Percentiles rank a stretch among this genome's conserved stretches.
These are phyloP conservation scores for Chionoecetes opilio DNA, from an alignment of 1,140 invertebrate genomes.

Conservation along the genomic window DNA sequence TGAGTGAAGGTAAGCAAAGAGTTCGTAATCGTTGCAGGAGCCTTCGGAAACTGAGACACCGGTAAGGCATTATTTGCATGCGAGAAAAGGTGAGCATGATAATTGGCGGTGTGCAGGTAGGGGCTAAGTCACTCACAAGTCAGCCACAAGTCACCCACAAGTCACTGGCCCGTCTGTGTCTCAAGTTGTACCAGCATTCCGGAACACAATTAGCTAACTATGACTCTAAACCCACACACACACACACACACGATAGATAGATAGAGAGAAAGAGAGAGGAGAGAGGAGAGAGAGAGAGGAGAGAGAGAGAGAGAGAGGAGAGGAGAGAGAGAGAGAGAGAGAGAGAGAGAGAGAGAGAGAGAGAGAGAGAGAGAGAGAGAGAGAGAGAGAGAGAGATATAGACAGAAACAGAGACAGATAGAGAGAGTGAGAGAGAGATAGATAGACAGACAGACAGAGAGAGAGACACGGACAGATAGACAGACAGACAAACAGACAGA, in stretches of 20 bases:
- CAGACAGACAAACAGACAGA: too few relatives aligned
- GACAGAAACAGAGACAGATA: background rate
- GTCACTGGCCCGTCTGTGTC: background rate
- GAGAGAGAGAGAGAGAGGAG: background rate
- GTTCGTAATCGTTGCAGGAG: background rate
- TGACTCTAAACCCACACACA: background rate
- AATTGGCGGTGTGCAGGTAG: background rate
- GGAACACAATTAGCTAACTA: background rate
- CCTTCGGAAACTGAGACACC: background rate
- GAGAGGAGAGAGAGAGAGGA: too few relatives aligned
- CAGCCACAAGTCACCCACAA: too few relatives aligned
- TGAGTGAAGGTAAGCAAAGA: too few relatives aligned
- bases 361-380: background rate
- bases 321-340: constrained; percentile 17
- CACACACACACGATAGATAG: background rate
- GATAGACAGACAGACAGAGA: background rate
- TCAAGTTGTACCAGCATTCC: background rate
- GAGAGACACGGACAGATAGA: background rate
- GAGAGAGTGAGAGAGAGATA: constrained; percentile 16
- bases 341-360: constrained; percentile 27
- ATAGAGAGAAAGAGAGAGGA: too few relatives aligned
- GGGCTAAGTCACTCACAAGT: background rate
- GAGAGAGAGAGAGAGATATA: too few relatives aligned
- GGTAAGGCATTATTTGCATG: background rate
- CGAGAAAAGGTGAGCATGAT: background rate